These are phyloP conservation scores for Calycopis cecrops DNA, from an alignment of 1,140 invertebrate genomes.

Conservation along the genomic window DNA sequence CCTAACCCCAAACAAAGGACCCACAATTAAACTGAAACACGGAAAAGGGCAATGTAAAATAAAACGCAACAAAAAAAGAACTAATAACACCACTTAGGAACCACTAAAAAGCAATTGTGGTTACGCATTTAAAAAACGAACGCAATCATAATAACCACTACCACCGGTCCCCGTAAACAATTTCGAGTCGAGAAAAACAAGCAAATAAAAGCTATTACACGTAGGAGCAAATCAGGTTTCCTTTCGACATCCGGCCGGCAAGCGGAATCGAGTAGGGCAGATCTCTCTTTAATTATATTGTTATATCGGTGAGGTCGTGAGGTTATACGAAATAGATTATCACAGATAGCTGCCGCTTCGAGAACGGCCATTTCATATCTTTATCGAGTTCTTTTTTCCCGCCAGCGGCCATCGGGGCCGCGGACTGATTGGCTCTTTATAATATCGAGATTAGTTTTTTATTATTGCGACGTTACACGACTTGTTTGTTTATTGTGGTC, in stretches of 20 bases:
- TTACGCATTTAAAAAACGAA: no score
- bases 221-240: slow-evolving; percentile 51
- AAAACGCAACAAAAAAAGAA: background rate
- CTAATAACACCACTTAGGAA: background rate
- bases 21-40: no score
- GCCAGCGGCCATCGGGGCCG: slow-evolving; percentile 38
- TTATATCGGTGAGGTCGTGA: slow-evolving; percentile 66
- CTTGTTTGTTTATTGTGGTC: slow-evolving; percentile 25
- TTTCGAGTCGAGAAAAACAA: slow-evolving; percentile 33
- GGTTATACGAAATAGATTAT: slow-evolving; percentile 73
- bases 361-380: slow-evolving; percentile 66
- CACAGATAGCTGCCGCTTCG: slow-evolving; percentile 61
- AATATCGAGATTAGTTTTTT: slow-evolving; percentile 51
- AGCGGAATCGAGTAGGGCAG: slow-evolving; percentile 42
- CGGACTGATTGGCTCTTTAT: slow-evolving; percentile 63
- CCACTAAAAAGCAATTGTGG: background rate
- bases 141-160: no score
- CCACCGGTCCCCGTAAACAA: slow-evolving; percentile 16
- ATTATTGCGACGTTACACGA: slow-evolving; percentile 27
- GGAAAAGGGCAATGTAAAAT: no score
- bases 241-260: slow-evolving; percentile 59
- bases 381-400: slow-evolving; percentile 55
- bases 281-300: slow-evolving; percentile 74
- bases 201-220: slow-evolving; percentile 51
- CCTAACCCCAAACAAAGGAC: no score